Conservation (phyloP, 2,797 vertebrate species). For the Helostoma temminkii region DNA sequence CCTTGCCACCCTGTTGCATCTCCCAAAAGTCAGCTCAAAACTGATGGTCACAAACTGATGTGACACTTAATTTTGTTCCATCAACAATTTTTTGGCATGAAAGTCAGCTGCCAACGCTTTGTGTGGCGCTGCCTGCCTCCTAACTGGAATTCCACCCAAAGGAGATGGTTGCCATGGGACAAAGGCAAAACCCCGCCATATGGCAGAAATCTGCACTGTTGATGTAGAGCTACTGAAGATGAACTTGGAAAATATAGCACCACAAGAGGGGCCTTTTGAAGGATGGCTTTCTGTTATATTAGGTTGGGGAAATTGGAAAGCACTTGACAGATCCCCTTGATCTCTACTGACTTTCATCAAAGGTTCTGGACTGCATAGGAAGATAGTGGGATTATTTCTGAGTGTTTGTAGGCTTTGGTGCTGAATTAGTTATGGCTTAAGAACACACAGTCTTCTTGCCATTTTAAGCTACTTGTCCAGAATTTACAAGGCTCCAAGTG, state of each 20-base stretch:
- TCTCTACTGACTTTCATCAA: constrained; percentile 87
- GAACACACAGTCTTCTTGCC: constrained; percentile 72
- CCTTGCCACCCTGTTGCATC: too few relatives aligned
- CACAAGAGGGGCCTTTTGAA: constrained; percentile 75
- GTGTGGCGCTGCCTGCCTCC: constrained; percentile 17
- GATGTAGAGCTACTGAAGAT: constrained; percentile 68
- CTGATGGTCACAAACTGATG: constrained; percentile 33
- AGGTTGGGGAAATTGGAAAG: constrained; percentile 84
- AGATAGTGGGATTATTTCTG: constrained; percentile 84
- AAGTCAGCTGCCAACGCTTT: constrained; percentile 41
- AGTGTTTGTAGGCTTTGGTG: constrained; percentile 83
- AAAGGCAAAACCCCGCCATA: too few relatives aligned
- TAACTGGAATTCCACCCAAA: constrained; percentile 36
- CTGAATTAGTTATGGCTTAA: constrained; percentile 84
- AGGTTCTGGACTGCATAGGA: constrained; percentile 79
- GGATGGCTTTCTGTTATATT: constrained; percentile 81
- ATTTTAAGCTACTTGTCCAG: constrained; percentile 65
- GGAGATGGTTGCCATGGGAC: constrained; percentile 19
- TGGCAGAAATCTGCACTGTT: constrained; percentile 49
- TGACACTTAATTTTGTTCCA: constrained; percentile 41
- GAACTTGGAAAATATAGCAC: constrained; percentile 63
- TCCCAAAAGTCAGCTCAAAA: constrained; percentile 27
- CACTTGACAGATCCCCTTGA: constrained; percentile 86
- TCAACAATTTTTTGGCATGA: constrained; percentile 40
- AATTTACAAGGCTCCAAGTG: constrained; percentile 8